phyloP scores from a whole-genome alignment of 2,888 invertebrate species.

The Lasiommata megera region DNA sequence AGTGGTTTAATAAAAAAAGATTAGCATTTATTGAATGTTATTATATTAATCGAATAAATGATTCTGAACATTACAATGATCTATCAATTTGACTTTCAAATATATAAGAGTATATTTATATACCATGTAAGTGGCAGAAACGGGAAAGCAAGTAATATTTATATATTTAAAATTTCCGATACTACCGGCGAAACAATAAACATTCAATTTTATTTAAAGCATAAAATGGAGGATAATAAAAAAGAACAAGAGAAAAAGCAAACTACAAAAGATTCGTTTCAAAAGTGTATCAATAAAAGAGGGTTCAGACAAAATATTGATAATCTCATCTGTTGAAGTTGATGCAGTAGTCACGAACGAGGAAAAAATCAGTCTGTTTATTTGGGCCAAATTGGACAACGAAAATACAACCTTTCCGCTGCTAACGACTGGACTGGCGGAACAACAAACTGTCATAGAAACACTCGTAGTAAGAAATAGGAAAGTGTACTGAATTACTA shows the following conservation, averaged over 20 bases:
- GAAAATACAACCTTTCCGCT: slow-evolving; percentile 26
- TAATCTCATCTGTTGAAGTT: slow-evolving; percentile 17
- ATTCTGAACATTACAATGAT: too few relatives aligned
- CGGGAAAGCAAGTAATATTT: too few relatives aligned
- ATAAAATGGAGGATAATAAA: not conserved
- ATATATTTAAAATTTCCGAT: too few relatives aligned
- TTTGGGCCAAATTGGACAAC: slow-evolving; percentile 24
- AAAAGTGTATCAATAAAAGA: not conserved
- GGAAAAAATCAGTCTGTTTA: slow-evolving; percentile 30
- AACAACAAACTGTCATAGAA: slow-evolving; percentile 28
- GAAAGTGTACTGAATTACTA: not conserved
- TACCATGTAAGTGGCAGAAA: too few relatives aligned
- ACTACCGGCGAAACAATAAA: too few relatives aligned
- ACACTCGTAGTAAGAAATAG: slow-evolving; percentile 19
- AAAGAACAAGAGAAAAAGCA: not conserved
- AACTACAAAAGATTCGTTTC: not conserved
- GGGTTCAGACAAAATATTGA: slow-evolving; percentile 9
- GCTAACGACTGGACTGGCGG: slow-evolving; percentile 29
- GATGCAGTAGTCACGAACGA: slow-evolving; percentile 23
- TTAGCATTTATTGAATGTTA: too few relatives aligned
- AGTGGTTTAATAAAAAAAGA: too few relatives aligned
- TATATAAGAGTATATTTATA: too few relatives aligned
- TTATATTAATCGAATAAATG: too few relatives aligned
- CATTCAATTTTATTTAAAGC: too few relatives aligned
- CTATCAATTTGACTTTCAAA: too few relatives aligned